Conservation (phyloP, 1,140 invertebrate species). For the Caenorhabditis remanei region DNA sequence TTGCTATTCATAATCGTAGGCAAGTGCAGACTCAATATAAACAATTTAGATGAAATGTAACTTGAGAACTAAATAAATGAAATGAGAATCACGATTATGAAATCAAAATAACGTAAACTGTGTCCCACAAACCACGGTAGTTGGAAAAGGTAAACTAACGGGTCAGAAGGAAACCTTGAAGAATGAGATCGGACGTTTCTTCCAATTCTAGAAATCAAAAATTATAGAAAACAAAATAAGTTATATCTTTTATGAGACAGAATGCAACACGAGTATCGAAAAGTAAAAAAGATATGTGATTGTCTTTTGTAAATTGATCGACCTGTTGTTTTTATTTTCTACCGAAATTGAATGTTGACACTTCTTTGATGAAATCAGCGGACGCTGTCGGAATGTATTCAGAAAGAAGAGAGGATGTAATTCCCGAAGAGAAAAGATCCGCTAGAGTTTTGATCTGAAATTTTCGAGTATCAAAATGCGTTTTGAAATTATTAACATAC, state of each 20-base stretch:
- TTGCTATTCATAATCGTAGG: background rate
- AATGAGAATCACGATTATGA: background rate
- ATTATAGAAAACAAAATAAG: background rate
- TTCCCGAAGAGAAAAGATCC: slow-evolving; percentile 22
- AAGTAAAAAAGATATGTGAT: slow-evolving; percentile 33
- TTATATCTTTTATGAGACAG: background rate
- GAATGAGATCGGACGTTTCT: background rate
- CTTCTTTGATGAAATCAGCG: slow-evolving; percentile 45
- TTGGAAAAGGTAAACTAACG: background rate
- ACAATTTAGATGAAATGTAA: slow-evolving; percentile 1
- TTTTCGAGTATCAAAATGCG: background rate
- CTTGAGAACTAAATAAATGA: background rate
- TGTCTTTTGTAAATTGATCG: background rate
- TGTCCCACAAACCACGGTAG: slow-evolving; percentile 20
- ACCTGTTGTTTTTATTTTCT: slow-evolving; percentile 7
- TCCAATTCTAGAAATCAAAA: background rate
- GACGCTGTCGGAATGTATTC: slow-evolving; percentile 25
- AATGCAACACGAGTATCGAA: slow-evolving; percentile 6
- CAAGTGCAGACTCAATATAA: slow-evolving; percentile 12
- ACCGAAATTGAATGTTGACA: slow-evolving; percentile 39
- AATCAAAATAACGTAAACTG: background rate
- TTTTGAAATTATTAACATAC: background rate
- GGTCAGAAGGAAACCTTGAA: background rate
- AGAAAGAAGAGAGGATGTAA: slow-evolving; percentile 10
- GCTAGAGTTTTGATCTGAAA: slow-evolving; percentile 32